Evolutionary conservation across 2,888 invertebrate genomes (phyloP).

Genomic region (Patella depressa): DNA sequence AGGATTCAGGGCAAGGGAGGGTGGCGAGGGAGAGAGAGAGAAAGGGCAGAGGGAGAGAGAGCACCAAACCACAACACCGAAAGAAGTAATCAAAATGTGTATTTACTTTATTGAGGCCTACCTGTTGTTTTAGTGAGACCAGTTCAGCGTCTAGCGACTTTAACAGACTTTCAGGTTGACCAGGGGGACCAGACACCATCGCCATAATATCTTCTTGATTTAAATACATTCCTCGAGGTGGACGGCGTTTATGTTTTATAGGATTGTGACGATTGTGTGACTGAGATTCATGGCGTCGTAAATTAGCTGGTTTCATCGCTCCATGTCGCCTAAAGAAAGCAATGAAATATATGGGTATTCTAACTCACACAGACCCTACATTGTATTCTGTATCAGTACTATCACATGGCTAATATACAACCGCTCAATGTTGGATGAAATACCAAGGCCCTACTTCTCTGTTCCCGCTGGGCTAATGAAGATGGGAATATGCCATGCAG

Average conservation of each 20-base stretch:
- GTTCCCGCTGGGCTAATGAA: too few species aligned
- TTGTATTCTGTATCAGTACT: too few species aligned
- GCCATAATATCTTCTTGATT: constrained; percentile 96
- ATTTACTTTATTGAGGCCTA: constrained; percentile 75
- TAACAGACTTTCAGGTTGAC: constrained; percentile 86
- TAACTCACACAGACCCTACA: too few species aligned
- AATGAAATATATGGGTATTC: background rate
- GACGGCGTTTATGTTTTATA: constrained; percentile 78
- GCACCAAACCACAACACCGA: background rate
- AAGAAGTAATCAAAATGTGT: background rate
- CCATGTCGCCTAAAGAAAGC: constrained; percentile 56
- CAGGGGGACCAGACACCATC: constrained; percentile 84
- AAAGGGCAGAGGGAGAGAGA: too few species aligned
- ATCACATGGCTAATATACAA: too few species aligned
- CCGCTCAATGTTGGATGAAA: too few species aligned
- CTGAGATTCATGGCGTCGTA: constrained; percentile 61
- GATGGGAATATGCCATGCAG: too few species aligned
- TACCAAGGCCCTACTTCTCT: too few species aligned
- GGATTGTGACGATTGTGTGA: constrained; percentile 57
- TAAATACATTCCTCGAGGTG: constrained; percentile 97
- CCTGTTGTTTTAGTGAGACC: constrained; percentile 94
- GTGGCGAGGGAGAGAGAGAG: too few species aligned
- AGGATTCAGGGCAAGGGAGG: too few species aligned
- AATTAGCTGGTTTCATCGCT: constrained; percentile 58
- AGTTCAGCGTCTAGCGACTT: constrained; percentile 94